Conservation (phyloP, 2,888 invertebrate species). For the Spilosoma lubricipeda region DNA sequence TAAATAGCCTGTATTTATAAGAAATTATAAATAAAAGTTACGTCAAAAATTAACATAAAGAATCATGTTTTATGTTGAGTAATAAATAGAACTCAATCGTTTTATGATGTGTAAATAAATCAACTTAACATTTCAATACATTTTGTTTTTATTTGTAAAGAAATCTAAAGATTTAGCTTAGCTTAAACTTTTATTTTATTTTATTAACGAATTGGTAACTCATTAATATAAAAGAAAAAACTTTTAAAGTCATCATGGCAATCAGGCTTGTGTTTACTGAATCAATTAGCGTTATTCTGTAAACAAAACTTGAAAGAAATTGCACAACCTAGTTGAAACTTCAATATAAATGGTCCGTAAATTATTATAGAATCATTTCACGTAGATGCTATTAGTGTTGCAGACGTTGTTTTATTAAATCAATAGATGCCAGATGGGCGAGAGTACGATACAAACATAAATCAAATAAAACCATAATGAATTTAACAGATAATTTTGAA, state of each 20-base stretch:
- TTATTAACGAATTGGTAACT: background rate
- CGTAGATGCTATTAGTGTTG: conserved; percentile 37
- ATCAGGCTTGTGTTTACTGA: background rate
- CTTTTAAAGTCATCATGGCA: too few relatives aligned
- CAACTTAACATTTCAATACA: too few relatives aligned
- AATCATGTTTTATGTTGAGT: too few relatives aligned
- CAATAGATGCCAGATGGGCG: conserved; percentile 27
- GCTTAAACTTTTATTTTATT: too few relatives aligned
- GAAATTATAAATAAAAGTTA: too few relatives aligned
- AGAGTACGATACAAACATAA: conserved; percentile 19
- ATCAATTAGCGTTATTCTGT: background rate
- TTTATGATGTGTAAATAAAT: too few relatives aligned
- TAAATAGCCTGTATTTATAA: too few relatives aligned
- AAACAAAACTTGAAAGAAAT: background rate
- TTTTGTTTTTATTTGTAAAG: too few relatives aligned
- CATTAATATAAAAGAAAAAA: background rate
- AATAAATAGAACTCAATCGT: too few relatives aligned
- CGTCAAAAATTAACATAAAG: too few relatives aligned
- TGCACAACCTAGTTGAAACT: background rate
- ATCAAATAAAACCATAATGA: conserved; percentile 20
- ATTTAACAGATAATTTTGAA: background rate
- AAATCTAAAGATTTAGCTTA: too few relatives aligned
- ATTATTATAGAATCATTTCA: conserved; percentile 35
- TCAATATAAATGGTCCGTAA: conserved; percentile 15
- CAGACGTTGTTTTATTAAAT: conserved; percentile 28